Evolutionary conservation across 2,888 invertebrate genomes (phyloP).

Genomic region (Tetramorium bicarinatum): DNA sequence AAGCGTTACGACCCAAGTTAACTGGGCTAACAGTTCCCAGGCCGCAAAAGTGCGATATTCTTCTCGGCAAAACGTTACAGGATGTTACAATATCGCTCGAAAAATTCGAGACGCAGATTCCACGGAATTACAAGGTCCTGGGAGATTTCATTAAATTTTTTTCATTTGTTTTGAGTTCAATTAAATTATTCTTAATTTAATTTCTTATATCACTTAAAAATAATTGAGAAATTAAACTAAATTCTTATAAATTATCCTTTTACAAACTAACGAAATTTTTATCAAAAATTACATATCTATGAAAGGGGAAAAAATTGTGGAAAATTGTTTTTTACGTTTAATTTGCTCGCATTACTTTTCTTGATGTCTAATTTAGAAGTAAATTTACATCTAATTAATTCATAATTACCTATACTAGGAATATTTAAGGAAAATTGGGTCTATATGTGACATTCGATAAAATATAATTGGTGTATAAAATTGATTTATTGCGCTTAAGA

Average conservation of each 20-base stretch:
- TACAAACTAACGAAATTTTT: neutral
- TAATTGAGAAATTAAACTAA: neutral
- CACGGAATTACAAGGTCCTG: neutral
- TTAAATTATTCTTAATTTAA: neutral
- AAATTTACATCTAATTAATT: neutral
- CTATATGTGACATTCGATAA: neutral
- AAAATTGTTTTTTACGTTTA: neutral
- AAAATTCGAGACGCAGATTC: neutral
- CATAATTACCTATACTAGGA: neutral
- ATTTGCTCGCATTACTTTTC: neutral
- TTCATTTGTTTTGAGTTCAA: neutral
- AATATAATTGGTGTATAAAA: neutral
- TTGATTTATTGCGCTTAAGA: slow-evolving; percentile 9
- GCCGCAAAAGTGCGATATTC: slow-evolving; percentile 69
- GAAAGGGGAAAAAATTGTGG: neutral
- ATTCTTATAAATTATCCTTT: neutral
- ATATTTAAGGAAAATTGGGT: neutral
- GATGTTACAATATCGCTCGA: neutral
- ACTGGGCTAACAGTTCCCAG: slow-evolving; percentile 82
- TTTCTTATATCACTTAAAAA: neutral
- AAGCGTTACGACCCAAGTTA: slow-evolving; percentile 80
- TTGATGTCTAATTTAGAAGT: neutral
- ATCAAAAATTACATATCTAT: neutral
- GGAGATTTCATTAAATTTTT: neutral
- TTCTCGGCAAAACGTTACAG: slow-evolving; percentile 66